phyloP scores from a whole-genome alignment of 2,797 vertebrate species.

The Pipistrellus pipistrellus region DNA sequence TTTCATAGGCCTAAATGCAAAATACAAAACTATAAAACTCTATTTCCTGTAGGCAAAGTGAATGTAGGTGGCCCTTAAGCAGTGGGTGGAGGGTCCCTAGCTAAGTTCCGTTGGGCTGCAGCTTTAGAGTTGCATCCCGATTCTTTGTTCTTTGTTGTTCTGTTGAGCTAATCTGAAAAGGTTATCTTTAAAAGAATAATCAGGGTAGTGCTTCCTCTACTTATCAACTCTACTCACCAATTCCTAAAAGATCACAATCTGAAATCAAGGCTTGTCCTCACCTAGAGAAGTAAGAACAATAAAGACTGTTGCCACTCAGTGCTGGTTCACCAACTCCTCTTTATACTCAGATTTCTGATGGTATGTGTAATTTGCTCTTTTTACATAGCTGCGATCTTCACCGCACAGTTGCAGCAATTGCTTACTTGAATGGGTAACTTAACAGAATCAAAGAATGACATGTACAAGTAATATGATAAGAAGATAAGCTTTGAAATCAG shows the following conservation, averaged over 20 bases:
- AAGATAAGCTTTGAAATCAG: background rate
- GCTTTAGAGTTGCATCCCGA: background rate
- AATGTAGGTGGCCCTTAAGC: too few species aligned
- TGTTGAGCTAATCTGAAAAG: background rate
- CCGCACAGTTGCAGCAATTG: background rate
- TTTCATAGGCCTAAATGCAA: background rate
- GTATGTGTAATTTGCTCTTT: background rate
- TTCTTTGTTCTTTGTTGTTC: background rate
- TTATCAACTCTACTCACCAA: background rate
- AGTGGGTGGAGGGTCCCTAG: too few species aligned
- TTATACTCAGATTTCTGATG: background rate
- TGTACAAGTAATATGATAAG: background rate
- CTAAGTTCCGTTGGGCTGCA: background rate
- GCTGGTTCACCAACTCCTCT: background rate
- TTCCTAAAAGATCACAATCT: background rate
- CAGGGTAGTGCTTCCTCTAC: background rate
- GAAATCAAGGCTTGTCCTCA: background rate
- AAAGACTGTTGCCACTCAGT: background rate
- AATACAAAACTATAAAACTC: background rate
- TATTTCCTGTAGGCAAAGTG: background rate
- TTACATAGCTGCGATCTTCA: background rate
- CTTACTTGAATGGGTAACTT: background rate
- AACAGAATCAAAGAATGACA: background rate
- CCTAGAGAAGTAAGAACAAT: background rate
- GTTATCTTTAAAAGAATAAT: background rate